Evolutionary conservation across 2,113 vertebrate species (phyloP), one percentile per base, ranked within the genome.

Genomic region (Terrapene triunguis): DNA sequence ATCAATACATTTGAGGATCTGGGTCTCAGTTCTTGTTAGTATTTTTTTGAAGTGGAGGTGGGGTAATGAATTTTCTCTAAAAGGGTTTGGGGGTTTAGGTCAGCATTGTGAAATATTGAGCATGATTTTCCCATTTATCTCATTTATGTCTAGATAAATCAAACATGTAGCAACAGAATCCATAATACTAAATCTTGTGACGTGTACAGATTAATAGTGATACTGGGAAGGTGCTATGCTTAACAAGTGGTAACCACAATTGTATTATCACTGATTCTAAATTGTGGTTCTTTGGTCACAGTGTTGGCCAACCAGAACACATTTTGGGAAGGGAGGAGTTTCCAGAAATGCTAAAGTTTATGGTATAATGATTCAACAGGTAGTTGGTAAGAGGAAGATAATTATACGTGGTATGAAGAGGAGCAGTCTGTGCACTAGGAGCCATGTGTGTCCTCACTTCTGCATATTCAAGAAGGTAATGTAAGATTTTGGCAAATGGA

Each of bases 351-450:
- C 55, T 84, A 72, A 83, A 84, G 78, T 82, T 88, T 88, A 88
- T 84, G 85, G 17, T 88, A 85, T 69, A 84, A 85, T 89, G 82
- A 84, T 80, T 80, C 55, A 80, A 55, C 81, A 84, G 81, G 86
- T 92, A 82, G 91, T 25, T 80, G 84, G 32, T 29, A 89, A 80
- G 50, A 69, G 55, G 53, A 76, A 92, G 32, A 80, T 88, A 88
- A 89, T 80, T 84, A 80, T 81, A 92, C 83, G 65, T 88, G 57
- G 72, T 80, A 87, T 89, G 82, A 84, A 92, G 84, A 88, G 50
- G 74, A 92, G 78, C 27, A 65, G 10, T 54, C 74, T 79, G 85
- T 80, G 47, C 80, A 85, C 55, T 82, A 48, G 21, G 35, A 82
- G 74, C 74, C 81, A 84, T 57, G 19, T 84, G 62, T 92, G 42